These are phyloP conservation scores for Protophormia terraenovae DNA, from an alignment of 2,888 invertebrate species.

Conservation along the genomic window DNA sequence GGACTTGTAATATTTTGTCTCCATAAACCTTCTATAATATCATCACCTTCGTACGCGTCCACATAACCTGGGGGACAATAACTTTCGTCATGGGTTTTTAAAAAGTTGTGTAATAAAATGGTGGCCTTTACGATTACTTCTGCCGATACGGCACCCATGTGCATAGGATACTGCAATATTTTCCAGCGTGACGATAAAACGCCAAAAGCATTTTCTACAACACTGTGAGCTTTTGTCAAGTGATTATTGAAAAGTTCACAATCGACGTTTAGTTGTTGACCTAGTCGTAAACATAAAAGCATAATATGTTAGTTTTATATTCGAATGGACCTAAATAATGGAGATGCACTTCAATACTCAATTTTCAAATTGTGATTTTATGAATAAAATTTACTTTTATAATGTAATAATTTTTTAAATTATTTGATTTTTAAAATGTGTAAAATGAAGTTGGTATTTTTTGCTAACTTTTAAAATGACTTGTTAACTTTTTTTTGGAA, in stretches of 20 bases:
- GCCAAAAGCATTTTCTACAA: not conserved
- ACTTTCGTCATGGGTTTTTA: not conserved
- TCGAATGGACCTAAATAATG: too few species aligned
- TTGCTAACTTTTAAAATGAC: too few species aligned
- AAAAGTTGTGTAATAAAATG: not conserved
- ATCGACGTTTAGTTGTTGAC: not conserved
- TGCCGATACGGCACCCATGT: not conserved
- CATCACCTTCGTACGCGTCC: not conserved
- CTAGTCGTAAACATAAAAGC: too few species aligned
- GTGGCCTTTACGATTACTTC: not conserved
- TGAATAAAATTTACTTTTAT: too few species aligned
- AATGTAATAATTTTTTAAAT: too few species aligned
- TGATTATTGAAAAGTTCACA: not conserved
- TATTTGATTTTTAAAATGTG: too few species aligned
- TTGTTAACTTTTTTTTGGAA: too few species aligned
- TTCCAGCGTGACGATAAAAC: not conserved
- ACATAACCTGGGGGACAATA: not conserved
- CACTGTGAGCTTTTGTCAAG: not conserved
- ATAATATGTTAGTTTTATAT: too few species aligned
- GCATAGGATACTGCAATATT: not conserved
- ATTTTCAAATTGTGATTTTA: too few species aligned
- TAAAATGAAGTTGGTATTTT: too few species aligned
- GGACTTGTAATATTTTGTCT: not conserved
- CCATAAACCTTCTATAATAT: not conserved
- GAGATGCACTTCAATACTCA: too few species aligned